A percentile compares a stretch with the other conserved stretches of the same genome.
These are phyloP conservation scores for Calephelis nemesis DNA, from an alignment of 1,140 invertebrate species.

Conservation along the genomic window DNA sequence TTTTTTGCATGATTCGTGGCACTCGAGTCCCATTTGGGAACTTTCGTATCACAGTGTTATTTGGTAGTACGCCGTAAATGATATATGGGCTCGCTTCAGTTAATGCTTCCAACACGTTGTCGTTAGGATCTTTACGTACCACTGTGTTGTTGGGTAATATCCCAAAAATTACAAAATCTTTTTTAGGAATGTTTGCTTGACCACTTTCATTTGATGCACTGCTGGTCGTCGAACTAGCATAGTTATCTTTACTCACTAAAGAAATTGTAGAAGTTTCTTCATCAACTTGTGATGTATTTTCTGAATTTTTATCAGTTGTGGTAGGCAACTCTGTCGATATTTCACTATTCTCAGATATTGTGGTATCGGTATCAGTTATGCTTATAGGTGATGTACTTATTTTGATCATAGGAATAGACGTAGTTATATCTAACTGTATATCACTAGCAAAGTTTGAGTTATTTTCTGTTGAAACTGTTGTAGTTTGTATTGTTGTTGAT, in stretches of 20 bases:
- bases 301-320: slow-evolving; percentile 48
- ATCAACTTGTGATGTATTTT: slow-evolving; percentile 50
- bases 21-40: slow-evolving; percentile 87
- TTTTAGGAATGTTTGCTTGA: slow-evolving; percentile 72
- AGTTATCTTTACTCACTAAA: slow-evolving; percentile 18
- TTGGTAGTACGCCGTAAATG: slow-evolving; percentile 85
- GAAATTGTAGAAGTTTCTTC: slow-evolving; percentile 59
- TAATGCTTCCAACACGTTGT: slow-evolving; percentile 82
- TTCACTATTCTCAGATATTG: slow-evolving; percentile 42
- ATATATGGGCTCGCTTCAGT: slow-evolving; percentile 85
- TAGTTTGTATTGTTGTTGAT: neutral
- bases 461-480: neutral
- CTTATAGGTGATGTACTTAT: neutral
- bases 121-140: slow-evolving; percentile 84
- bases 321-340: slow-evolving; percentile 39
- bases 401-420: neutral
- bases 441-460: slow-evolving; percentile 30
- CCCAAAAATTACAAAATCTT: slow-evolving; percentile 85
- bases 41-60: slow-evolving; percentile 86
- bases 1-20: slow-evolving; percentile 82
- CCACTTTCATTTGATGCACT: slow-evolving; percentile 21
- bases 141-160: slow-evolving; percentile 87
- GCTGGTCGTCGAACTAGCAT: neutral
- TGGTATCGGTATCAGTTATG: slow-evolving; percentile 38
- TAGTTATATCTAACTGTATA: slow-evolving; percentile 1